Base-by-base conservation (phyloP, 2,888 invertebrate genomes). In the Melanotus villosus region DNA sequence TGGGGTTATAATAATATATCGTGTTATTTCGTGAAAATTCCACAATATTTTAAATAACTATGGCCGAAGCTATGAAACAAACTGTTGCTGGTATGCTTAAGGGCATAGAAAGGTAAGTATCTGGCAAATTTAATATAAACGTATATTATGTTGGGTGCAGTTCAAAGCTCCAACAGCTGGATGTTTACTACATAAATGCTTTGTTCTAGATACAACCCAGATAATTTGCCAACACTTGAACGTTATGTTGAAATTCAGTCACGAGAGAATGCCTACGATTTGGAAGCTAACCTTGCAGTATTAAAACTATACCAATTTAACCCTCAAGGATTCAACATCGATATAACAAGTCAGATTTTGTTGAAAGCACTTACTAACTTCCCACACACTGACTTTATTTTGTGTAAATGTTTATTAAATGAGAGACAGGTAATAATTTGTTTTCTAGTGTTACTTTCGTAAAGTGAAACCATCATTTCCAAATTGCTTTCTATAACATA, bases 281-380 rank as follows among this genome's bases (percentile, higher is more conserved):
- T 99, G 81, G 99, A 99, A 86, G 98, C 99, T 0, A 98, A 99
- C 84, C 87, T 99, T 76, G 97, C 98, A 1, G 95, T 99, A 9
- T 86, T 99, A 50, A 99, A 99, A 85, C 86, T 99, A 77, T 98
- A 99, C 82, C 99, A 99, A 85, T 95, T 99, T 81, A 97, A 98
- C 84, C 97, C 98, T 0, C 91, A 90, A 68, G 90, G 91, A 79
- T 94, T 95, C 80, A 94, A 97, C 81, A 87, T 91, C 47, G 92
- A 93, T 64, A 92, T 98, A 34, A 94, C 96, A 1, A 92, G 93
- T 75, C 93, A 94, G 80, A 97, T 99, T 79, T 87, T 99, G 45
- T 84, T 99, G 76, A 99, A 99, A 84, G 97, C 98, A 1, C 86
- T 99, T 41, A 98, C 99, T 7, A 98, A 98, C 85, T 90, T 99